Percentiles rank a stretch among this genome's conserved stretches.
phyloP scores from a whole-genome alignment of 2,113 vertebrate genomes.

The Phalacrocorax brasilianus region DNA sequence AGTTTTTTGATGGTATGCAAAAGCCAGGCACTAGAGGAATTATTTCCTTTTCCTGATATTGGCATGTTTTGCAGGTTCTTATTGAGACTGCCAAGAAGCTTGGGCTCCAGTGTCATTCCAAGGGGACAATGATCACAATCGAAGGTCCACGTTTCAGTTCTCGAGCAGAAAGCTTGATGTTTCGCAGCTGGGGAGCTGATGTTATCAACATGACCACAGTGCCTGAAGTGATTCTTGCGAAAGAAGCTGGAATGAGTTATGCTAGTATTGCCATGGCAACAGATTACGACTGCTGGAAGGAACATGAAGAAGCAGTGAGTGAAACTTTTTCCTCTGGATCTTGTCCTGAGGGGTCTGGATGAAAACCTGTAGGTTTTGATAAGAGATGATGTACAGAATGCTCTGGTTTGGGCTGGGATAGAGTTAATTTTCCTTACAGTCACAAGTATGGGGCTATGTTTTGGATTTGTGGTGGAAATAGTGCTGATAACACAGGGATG shows the following conservation, averaged over 20 bases:
- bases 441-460: too few relatives aligned
- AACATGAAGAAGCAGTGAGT: slow-evolving; percentile 93
- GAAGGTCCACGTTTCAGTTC: slow-evolving; percentile 97
- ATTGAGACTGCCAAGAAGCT: slow-evolving; percentile 85
- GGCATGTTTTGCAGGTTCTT: slow-evolving; percentile 79
- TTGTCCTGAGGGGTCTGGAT: neutral
- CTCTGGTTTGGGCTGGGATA: too few relatives aligned
- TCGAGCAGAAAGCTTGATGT: slow-evolving; percentile 90
- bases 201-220: slow-evolving; percentile 98
- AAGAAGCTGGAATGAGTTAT: slow-evolving; percentile 93
- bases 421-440: too few relatives aligned
- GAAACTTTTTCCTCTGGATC: neutral
- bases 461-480: too few relatives aligned
- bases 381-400: neutral
- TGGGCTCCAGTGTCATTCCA: slow-evolving; percentile 87
- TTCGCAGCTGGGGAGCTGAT: slow-evolving; percentile 92
- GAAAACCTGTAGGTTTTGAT: neutral
- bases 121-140: slow-evolving; percentile 89
- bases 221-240: slow-evolving; percentile 95
- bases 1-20: neutral
- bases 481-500: too few relatives aligned
- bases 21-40: neutral
- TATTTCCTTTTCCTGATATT: neutral
- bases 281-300: slow-evolving; percentile 98
- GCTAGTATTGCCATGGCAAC: slow-evolving; percentile 97